Conservation (phyloP, 2,888 invertebrate genomes). For the Perizoma flavofasciatum region DNA sequence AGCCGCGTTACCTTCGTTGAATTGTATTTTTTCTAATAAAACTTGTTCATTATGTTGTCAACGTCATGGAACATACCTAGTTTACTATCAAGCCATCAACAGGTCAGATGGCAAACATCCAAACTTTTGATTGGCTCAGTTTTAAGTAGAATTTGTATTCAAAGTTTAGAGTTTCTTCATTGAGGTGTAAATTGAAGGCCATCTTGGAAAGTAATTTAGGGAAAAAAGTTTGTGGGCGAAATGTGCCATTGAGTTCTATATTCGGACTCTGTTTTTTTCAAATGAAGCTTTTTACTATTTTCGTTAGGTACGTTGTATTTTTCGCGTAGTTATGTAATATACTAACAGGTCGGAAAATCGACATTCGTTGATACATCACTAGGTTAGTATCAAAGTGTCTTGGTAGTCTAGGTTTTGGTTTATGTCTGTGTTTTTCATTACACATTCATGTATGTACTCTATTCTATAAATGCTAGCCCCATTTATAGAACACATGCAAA, state of each 20-base stretch:
- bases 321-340: too few relatives aligned
- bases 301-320: not conserved
- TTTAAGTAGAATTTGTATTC: constrained; percentile 65
- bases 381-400: too few relatives aligned
- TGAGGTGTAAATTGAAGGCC: constrained; percentile 69
- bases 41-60: constrained; percentile 13
- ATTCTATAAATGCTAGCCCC: too few relatives aligned
- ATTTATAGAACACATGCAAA: too few relatives aligned
- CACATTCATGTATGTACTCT: too few relatives aligned
- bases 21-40: too few relatives aligned
- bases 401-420: too few relatives aligned
- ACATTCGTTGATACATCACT: too few relatives aligned
- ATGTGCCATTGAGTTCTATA: constrained; percentile 41
- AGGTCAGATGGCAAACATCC: constrained; percentile 40
- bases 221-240: constrained; percentile 48
- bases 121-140: constrained; percentile 62
- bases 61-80: constrained; percentile 19
- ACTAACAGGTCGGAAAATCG: too few relatives aligned
- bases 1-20: too few relatives aligned
- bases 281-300: constrained; percentile 13
- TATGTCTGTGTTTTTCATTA: too few relatives aligned
- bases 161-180: constrained; percentile 57
- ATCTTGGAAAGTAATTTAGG: constrained; percentile 58
- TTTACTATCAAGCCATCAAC: constrained; percentile 25
- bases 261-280: constrained; percentile 26